Evolutionary conservation across 2,888 invertebrate species (phyloP).

Genomic region (Dione vanillae): DNA sequence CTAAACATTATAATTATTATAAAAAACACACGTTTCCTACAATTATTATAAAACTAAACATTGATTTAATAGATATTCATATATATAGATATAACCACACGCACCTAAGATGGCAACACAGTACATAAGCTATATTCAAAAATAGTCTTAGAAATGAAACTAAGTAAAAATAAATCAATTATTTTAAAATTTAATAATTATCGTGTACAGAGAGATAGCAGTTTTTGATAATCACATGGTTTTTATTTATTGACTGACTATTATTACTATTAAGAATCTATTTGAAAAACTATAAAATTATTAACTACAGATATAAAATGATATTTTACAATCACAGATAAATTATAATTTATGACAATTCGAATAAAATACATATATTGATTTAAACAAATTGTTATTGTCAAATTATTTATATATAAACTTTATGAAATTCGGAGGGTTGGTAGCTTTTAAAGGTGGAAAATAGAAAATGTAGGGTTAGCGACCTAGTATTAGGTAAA

Average conservation of each 20-base stretch:
- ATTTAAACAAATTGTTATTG: background rate
- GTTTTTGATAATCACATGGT: conserved; percentile 11
- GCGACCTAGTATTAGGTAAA: conserved; percentile 7
- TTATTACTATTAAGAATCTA: background rate
- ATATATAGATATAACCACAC: conserved; percentile 32
- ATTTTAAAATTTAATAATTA: background rate
- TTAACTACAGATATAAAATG: background rate
- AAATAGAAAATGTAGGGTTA: background rate
- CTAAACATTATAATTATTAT: no score
- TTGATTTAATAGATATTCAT: conserved; percentile 10
- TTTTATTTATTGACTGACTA: conserved; percentile 14
- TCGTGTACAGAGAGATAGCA: background rate
- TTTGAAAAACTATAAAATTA: background rate
- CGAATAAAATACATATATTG: background rate
- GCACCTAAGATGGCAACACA: conserved; percentile 32
- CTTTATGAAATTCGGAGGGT: background rate
- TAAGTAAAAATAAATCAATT: conserved; percentile 10
- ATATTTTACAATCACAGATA: background rate
- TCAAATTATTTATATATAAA: background rate
- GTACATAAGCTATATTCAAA: conserved; percentile 9
- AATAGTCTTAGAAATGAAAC: conserved; percentile 5
- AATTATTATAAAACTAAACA: background rate
- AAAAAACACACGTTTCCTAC: conserved; percentile 1
- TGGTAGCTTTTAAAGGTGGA: conserved; percentile 10
- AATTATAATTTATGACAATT: conserved; percentile 5